Conservation (phyloP, 2,797 vertebrate genomes). For the Sebastes ruberrimus region DNA sequence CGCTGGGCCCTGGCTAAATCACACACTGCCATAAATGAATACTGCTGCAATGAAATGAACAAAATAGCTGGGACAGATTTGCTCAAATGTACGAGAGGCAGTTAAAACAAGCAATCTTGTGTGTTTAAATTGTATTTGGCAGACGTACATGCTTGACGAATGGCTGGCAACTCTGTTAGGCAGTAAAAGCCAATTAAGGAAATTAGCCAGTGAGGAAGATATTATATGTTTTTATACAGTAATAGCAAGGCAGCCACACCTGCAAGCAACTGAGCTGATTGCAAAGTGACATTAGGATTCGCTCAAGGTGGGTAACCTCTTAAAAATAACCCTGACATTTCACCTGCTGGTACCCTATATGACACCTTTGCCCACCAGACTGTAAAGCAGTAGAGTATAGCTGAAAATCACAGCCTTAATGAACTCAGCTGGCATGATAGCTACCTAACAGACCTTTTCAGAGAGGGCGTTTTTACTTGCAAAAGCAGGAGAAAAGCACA, state of each 20-base stretch:
- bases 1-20: conserved; percentile 38
- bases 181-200: conserved; percentile 37
- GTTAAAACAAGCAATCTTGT: conserved; percentile 28
- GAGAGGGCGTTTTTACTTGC: background rate
- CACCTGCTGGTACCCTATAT: background rate
- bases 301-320: background rate
- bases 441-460: background rate
- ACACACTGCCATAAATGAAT: conserved; percentile 43
- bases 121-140: conserved; percentile 29
- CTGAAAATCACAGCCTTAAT: background rate
- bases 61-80: conserved; percentile 36
- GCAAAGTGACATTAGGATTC: background rate
- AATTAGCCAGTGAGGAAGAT: conserved; percentile 13
- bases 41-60: conserved; percentile 36
- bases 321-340: background rate
- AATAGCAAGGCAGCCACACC: conserved; percentile 1
- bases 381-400: background rate
- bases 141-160: conserved; percentile 21
- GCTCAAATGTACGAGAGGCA: conserved; percentile 26
- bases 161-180: conserved; percentile 9
- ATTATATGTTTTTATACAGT: background rate
- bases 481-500: background rate
- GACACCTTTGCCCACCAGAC: background rate
- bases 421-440: background rate
- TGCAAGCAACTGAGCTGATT: background rate